These are phyloP conservation scores for Helicoverpa armigera DNA, from an alignment of 1,140 invertebrate genomes.

Conservation along the genomic window DNA sequence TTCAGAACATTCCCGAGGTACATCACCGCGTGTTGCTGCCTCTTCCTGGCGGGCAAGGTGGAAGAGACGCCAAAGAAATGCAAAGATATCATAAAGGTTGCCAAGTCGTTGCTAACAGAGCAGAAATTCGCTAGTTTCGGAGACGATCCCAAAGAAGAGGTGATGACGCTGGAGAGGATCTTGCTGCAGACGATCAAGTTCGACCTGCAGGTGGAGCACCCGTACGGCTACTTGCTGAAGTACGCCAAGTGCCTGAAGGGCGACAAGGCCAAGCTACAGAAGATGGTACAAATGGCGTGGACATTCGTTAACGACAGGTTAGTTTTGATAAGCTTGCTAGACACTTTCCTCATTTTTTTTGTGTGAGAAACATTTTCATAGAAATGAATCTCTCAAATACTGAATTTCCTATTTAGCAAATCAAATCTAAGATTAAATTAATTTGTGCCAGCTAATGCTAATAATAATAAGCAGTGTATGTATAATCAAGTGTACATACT, in stretches of 20 bases:
- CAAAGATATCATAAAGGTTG: slow-evolving; percentile 98
- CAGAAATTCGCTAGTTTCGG: slow-evolving; percentile 96
- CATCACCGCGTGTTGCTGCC: slow-evolving; percentile 98
- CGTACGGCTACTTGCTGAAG: slow-evolving; percentile 97
- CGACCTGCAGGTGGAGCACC: slow-evolving; percentile 99
- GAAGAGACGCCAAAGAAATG: slow-evolving; percentile 99
- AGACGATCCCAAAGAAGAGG: slow-evolving; percentile 97
- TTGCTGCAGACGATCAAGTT: slow-evolving; percentile 99
- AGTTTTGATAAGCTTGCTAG: slow-evolving; percentile 1
- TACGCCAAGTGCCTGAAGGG: slow-evolving; percentile 99
- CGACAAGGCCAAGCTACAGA: slow-evolving; percentile 96
- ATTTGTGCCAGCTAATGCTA: no score
- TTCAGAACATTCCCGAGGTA: slow-evolving; percentile 98
- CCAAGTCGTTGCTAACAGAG: slow-evolving; percentile 93
- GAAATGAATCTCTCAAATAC: no score
- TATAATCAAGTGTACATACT: not conserved
- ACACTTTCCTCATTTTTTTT: not conserved
- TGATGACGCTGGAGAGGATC: slow-evolving; percentile 99
- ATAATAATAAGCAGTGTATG: no score
- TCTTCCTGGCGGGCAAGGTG: slow-evolving; percentile 99
- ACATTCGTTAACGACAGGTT: slow-evolving; percentile 99
- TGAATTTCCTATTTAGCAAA: no score
- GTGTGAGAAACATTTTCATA: no score
- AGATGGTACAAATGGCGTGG: slow-evolving; percentile 99
- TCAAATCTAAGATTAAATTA: no score